phyloP scores from a whole-genome alignment of 53 echinoderm and acorn worm genomes.

The Hippasteria phrygiana region DNA sequence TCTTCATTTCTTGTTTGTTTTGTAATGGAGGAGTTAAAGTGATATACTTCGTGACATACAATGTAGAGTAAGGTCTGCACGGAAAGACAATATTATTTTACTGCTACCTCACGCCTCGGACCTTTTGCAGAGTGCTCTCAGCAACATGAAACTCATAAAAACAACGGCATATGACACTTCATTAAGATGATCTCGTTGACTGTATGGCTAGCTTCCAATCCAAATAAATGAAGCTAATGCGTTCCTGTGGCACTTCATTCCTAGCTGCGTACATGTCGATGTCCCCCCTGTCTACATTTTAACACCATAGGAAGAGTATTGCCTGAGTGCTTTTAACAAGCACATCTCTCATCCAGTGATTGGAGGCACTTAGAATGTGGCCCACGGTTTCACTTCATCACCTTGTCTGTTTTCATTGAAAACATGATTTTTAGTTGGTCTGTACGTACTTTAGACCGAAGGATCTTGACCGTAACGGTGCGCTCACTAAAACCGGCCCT shows the following conservation, averaged over 20 bases:
- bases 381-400: not conserved
- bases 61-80: not conserved
- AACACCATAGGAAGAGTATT: slow-evolving; percentile 9
- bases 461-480: not conserved
- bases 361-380: not conserved
- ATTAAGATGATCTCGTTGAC: not conserved
- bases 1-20: not conserved
- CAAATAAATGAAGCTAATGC: slow-evolving; percentile 15
- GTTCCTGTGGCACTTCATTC: not conserved
- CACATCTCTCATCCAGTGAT: slow-evolving; percentile 1
- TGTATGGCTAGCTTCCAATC: not conserved
- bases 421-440: not conserved
- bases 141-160: not conserved
- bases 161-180: slow-evolving; percentile 2
- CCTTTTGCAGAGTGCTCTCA: not conserved
- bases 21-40: not conserved
- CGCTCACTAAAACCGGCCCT: not conserved
- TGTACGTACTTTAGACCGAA: not conserved
- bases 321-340: slow-evolving; percentile 24
- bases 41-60: not conserved
- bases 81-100: not conserved
- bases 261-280: not conserved
- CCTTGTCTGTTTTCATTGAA: not conserved
- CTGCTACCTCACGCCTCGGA: not conserved
- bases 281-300: not conserved